Percentiles rank a stretch among this genome's conserved stretches.
phyloP scores from a whole-genome alignment of 2,888 invertebrate species.

The Gymnosoma rotundatum region DNA sequence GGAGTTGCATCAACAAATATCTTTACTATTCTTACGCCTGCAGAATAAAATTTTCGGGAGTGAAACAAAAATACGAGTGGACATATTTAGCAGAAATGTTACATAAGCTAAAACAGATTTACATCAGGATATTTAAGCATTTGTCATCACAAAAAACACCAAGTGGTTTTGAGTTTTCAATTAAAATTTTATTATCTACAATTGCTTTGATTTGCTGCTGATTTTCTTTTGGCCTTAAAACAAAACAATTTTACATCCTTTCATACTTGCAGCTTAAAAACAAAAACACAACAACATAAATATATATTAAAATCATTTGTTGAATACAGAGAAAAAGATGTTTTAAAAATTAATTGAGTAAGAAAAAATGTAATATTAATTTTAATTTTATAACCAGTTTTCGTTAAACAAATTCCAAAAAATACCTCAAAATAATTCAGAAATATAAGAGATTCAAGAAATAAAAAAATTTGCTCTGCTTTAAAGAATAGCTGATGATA shows the following conservation, averaged over 20 bases:
- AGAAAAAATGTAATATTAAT: too few relatives aligned
- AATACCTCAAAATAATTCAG: too few relatives aligned
- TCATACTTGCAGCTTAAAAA: too few relatives aligned
- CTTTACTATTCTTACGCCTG: neutral
- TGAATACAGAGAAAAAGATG: too few relatives aligned
- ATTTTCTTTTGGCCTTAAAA: neutral
- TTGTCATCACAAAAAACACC: slow-evolving; percentile 29
- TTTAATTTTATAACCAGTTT: too few relatives aligned
- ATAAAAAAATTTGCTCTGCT: too few relatives aligned
- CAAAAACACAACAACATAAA: too few relatives aligned
- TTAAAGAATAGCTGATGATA: too few relatives aligned
- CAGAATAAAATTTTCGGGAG: neutral
- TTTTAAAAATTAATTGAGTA: too few relatives aligned
- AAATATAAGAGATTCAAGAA: too few relatives aligned
- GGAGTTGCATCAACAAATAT: neutral
- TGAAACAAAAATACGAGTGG: neutral
- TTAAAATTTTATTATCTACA: neutral
- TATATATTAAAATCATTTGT: too few relatives aligned
- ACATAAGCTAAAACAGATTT: slow-evolving; percentile 46
- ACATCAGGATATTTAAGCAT: slow-evolving; percentile 47
- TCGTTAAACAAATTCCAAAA: too few relatives aligned
- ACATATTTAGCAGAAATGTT: slow-evolving; percentile 14
- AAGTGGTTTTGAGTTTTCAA: neutral
- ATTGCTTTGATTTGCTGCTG: neutral
- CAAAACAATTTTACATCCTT: slow-evolving; percentile 24